Evolutionary conservation across 2,113 vertebrate species (phyloP).

Genomic region (Labeo rohita): DNA sequence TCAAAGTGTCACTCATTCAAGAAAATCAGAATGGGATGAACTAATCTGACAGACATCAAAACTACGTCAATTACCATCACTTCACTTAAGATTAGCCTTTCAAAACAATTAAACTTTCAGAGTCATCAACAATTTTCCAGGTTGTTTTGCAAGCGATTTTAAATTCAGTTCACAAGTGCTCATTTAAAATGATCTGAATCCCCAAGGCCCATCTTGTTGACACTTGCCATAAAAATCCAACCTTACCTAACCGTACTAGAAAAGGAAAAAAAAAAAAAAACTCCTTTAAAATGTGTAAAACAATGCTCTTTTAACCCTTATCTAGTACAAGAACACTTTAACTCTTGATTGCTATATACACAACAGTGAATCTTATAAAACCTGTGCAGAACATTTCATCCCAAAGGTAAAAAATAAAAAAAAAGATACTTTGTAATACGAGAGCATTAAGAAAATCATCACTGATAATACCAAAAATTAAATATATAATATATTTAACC

Average conservation of each 20-base stretch:
- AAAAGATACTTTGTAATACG: not conserved
- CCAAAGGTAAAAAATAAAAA: not conserved
- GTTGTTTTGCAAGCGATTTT: not conserved
- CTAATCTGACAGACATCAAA: not conserved
- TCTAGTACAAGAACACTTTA: not conserved
- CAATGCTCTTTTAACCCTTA: not conserved
- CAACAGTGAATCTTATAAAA: not conserved
- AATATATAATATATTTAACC: not conserved
- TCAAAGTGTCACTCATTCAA: not conserved
- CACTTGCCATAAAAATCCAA: constrained; percentile 1
- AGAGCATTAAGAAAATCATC: not conserved
- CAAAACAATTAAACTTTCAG: not conserved
- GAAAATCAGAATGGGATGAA: not conserved
- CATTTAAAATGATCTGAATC: not conserved
- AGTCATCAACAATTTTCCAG: not conserved
- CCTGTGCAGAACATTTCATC: not conserved
- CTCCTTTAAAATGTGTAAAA: not conserved
- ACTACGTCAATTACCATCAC: not conserved
- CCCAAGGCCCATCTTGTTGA: constrained; percentile 1
- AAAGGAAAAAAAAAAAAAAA: not conserved
- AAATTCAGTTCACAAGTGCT: not conserved
- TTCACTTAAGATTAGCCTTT: not conserved
- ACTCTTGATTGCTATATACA: not conserved
- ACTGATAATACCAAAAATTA: no score
- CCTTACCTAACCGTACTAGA: not conserved